These are phyloP conservation scores for Drosophila willistoni DNA, from an alignment of 1,140 invertebrate genomes.

Conservation along the genomic window DNA sequence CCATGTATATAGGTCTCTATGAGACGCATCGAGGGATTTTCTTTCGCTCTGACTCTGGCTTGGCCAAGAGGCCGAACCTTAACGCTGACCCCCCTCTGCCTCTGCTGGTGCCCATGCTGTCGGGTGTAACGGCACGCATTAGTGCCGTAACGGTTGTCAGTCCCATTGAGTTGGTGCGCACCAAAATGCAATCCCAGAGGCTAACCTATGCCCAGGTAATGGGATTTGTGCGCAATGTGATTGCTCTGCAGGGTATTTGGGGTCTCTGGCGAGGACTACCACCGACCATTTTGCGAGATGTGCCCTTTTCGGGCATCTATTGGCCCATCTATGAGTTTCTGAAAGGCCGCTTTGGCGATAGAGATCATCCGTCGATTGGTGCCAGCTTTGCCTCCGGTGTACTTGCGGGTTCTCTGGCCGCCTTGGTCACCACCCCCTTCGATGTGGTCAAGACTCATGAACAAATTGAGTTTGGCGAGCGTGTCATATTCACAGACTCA, in stretches of 20 bases:
- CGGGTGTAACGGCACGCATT: conserved; percentile 92
- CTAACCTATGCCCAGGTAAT: conserved; percentile 91
- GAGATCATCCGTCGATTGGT: conserved; percentile 88
- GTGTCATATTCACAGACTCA: conserved; percentile 89
- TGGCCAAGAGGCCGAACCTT: background rate
- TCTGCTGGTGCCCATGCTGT: conserved; percentile 89
- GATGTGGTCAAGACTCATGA: conserved; percentile 99
- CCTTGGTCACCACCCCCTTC: conserved; percentile 96
- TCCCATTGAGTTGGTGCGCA: conserved; percentile 97
- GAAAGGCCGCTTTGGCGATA: conserved; percentile 86
- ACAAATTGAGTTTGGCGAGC: conserved; percentile 97
- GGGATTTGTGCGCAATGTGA: conserved; percentile 84
- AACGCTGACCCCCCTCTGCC: conserved; percentile 84
- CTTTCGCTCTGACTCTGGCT: no score
- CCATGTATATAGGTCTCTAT: conserved; percentile 85
- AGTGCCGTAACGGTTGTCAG: conserved; percentile 94
- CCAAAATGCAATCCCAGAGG: conserved; percentile 98
- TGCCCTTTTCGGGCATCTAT: conserved; percentile 98
- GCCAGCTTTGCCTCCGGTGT: conserved; percentile 94
- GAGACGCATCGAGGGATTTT: conserved; percentile 59
- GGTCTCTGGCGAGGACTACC: conserved; percentile 95
- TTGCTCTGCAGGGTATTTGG: conserved; percentile 89
- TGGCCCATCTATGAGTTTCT: conserved; percentile 96
- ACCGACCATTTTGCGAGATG: conserved; percentile 97
- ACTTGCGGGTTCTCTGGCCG: conserved; percentile 93